Evolutionary conservation across 2,888 invertebrate genomes (phyloP).

Genomic region (Leptopilina drosophilae): DNA sequence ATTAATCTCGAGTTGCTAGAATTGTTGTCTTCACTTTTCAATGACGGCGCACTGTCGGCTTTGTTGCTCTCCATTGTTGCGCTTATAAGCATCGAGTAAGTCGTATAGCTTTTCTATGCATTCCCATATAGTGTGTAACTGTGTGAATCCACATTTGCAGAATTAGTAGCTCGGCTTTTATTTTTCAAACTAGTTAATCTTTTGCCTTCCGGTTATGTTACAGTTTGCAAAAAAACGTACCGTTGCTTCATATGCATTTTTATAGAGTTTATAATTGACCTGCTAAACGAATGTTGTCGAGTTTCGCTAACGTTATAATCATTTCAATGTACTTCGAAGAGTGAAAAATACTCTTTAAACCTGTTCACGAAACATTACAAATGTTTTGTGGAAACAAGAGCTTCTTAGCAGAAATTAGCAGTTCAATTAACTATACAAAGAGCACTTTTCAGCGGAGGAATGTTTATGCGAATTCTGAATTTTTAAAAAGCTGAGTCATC

Average conservation of each 20-base stretch:
- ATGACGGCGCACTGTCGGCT: slow-evolving; percentile 34
- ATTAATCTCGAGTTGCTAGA: slow-evolving; percentile 63
- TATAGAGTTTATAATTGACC: neutral
- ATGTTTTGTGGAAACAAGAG: no score
- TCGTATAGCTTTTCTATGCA: slow-evolving; percentile 3
- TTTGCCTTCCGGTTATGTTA: neutral
- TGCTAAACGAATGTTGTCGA: neutral
- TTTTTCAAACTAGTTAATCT: slow-evolving; percentile 24
- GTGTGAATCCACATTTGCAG: slow-evolving; percentile 4
- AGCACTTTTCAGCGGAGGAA: no score
- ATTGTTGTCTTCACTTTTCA: slow-evolving; percentile 50
- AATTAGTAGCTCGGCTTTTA: slow-evolving; percentile 11
- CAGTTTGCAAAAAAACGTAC: neutral
- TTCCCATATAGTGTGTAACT: no score
- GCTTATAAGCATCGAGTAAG: slow-evolving; percentile 18
- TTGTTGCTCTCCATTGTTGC: slow-evolving; percentile 39
- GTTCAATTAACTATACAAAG: no score
- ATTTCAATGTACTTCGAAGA: no score
- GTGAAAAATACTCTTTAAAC: no score
- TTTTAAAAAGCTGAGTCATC: neutral
- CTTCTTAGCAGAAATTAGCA: no score
- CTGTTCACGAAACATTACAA: no score
- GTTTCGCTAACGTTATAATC: no score
- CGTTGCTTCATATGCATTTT: neutral
- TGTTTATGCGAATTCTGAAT: no score